Base-by-base conservation (phyloP, 2,888 invertebrate genomes). In the Drosophila sordidapex region DNA sequence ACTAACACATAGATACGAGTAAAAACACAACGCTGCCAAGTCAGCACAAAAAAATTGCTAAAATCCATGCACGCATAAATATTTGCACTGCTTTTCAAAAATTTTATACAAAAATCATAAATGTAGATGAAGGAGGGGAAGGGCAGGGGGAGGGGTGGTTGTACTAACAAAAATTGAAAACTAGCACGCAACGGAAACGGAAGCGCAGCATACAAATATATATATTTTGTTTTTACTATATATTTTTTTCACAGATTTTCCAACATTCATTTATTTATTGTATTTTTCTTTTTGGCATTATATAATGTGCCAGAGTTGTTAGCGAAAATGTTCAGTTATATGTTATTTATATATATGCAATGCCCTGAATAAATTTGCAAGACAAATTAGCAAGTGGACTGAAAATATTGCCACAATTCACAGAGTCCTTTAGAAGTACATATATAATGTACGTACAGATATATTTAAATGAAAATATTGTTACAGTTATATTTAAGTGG, bases 81-180 rank as follows among this genome's bases (percentile, higher is more conserved):
- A 87, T 84, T 78, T 87, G 77, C 59, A 58, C 63, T 82, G 78
- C 76, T 76, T 87, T 83, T 85, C 67, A 71, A 79, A 77, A 84
- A 87, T 72, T 15, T 54, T 35, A 64, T 59, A 57, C 49, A 70
- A 76, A 66, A 76, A 72, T 70, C 71, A 74, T 48, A 65, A 65
- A 57, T 52, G 46, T 29, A 10, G 49, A 0, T 36, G 15, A 8
- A 8, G 25, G 11, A 11, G 2, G 15, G 25, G 15, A 4, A 3
- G 21, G 13, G 2, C 10, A 21, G 21, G 21, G 7, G 13, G 0
- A 4, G 21, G 11, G 13, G 21, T 21, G 13, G 46, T 25, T 29
- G 33, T n/a, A 10, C 64, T 67, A 69, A 60, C 76, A 61, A 67
- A 67, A 76, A 70, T 69, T 63, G 51, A 77, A 63, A 82, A 57